phyloP scores from a whole-genome alignment of 2,113 vertebrate species.

The Sprattus sprattus region DNA sequence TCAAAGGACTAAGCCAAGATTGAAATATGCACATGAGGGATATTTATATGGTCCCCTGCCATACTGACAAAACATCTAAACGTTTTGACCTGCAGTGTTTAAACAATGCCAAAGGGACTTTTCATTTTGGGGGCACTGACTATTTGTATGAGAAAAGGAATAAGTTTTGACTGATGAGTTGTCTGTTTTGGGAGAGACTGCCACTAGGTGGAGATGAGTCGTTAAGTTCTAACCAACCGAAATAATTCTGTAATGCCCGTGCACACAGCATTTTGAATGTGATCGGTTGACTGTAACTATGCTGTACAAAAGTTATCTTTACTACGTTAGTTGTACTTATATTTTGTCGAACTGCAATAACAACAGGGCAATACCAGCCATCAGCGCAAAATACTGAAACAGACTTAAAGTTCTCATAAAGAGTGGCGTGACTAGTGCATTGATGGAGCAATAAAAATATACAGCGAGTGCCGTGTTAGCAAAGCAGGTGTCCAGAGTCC shows the following conservation, averaged over 20 bases:
- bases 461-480: conserved; percentile 65
- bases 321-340: neutral
- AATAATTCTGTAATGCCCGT: conserved; percentile 3
- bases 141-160: no score
- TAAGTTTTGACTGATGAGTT: no score
- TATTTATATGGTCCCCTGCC: no score
- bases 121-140: no score
- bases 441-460: conserved; percentile 64
- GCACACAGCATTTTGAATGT: conserved; percentile 28
- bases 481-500: conserved; percentile 64
- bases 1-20: no score
- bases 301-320: conserved; percentile 51
- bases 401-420: conserved; percentile 12
- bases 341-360: no score
- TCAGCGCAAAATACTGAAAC: neutral
- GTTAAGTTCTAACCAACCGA: neutral
- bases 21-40: no score
- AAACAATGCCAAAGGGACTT: no score
- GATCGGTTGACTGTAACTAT: conserved; percentile 39
- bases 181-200: no score
- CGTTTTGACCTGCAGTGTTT: no score
- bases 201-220: conserved; percentile 52
- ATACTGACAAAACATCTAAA: no score
- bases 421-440: conserved; percentile 57
- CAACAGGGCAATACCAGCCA: neutral